These are phyloP conservation scores for Pachydiplax longipennis DNA, from an alignment of 2,888 invertebrate genomes.

Conservation along the genomic window DNA sequence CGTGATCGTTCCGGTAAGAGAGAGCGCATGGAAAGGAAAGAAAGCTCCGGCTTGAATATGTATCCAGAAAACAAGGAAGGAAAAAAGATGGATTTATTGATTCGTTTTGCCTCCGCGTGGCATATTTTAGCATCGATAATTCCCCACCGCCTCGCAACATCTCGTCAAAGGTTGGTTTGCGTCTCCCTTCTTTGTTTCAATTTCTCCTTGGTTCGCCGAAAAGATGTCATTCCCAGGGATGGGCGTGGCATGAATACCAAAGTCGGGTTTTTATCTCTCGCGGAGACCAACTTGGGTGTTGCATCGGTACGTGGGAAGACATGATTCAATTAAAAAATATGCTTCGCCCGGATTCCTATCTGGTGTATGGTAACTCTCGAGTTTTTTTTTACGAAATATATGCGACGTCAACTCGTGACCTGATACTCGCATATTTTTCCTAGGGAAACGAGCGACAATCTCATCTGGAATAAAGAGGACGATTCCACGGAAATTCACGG, in stretches of 20 bases:
- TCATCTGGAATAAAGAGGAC: no score
- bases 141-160: neutral
- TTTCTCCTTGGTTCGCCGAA: neutral
- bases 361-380: no score
- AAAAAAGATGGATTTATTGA: neutral
- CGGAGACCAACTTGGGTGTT: no score
- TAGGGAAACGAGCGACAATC: no score
- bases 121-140: conserved; percentile 25
- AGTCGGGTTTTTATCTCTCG: no score
- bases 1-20: neutral
- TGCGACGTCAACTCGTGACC: no score
- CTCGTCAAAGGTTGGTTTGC: neutral
- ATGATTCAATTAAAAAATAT: no score
- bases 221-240: neutral
- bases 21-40: neutral
- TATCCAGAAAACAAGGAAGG: neutral
- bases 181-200: no score
- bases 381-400: no score
- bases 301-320: no score
- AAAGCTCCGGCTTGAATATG: conserved; percentile 11
- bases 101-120: conserved; percentile 6
- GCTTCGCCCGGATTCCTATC: no score
- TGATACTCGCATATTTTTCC: neutral
- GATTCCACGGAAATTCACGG: no score
- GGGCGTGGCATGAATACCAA: neutral